Conservation (phyloP, 2,888 invertebrate genomes). For the Drosophila mimica region DNA sequence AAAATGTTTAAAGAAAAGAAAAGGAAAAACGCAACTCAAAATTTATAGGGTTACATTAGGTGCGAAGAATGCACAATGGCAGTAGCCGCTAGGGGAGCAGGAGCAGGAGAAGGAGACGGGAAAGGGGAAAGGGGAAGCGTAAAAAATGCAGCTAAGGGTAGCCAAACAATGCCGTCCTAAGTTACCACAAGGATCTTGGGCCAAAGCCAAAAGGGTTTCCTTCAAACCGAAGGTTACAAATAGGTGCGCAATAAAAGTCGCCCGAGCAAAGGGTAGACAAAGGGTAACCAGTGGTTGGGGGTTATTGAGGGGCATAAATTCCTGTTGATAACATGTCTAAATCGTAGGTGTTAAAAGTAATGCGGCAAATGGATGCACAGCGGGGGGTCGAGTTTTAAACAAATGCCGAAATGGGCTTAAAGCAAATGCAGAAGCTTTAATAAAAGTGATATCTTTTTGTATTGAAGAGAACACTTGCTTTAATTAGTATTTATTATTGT, state of each 20-base stretch:
- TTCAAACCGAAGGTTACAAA: slow-evolving; percentile 26
- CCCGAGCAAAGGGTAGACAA: slow-evolving; percentile 22
- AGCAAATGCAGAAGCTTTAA: not conserved
- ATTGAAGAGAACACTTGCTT: not conserved
- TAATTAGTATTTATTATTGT: not conserved
- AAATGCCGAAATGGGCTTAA: not conserved
- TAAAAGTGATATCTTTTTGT: not conserved
- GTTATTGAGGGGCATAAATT: slow-evolving; percentile 19
- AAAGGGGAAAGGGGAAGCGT: not conserved
- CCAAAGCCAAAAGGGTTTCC: slow-evolving; percentile 33
- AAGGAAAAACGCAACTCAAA: slow-evolving; percentile 30
- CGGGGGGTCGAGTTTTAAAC: not conserved
- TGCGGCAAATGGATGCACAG: slow-evolving; percentile 40
- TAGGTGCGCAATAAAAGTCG: slow-evolving; percentile 58
- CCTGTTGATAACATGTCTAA: slow-evolving; percentile 38
- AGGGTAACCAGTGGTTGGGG: slow-evolving; percentile 7
- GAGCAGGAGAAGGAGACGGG: not conserved
- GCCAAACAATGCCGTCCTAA: slow-evolving; percentile 51
- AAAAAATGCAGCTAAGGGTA: slow-evolving; percentile 25
- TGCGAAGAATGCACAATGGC: slow-evolving; percentile 48
- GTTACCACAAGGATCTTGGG: slow-evolving; percentile 54
- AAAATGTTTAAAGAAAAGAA: slow-evolving; percentile 52
- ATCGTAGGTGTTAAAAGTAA: slow-evolving; percentile 66
- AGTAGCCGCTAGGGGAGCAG: not conserved
- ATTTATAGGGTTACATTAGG: slow-evolving; percentile 67